A percentile compares a stretch with the other conserved stretches of the same genome.
phyloP scores from a whole-genome alignment of 2,888 invertebrate genomes.

The Nymphalis polychloros region DNA sequence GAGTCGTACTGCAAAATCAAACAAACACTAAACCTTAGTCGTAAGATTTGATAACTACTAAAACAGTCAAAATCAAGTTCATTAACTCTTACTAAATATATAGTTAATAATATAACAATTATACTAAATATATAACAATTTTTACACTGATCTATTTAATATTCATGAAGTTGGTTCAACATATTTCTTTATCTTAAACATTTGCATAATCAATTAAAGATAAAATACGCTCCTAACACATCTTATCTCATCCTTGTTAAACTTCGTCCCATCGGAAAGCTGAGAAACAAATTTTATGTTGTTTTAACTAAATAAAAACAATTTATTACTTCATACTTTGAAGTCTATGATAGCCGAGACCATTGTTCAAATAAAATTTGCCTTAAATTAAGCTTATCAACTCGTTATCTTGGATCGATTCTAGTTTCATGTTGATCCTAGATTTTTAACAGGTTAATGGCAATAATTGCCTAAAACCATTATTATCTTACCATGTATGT shows the following conservation, averaged over 20 bases:
- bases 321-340: slow-evolving; percentile 17
- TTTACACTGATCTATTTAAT: slow-evolving; percentile 7
- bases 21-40: too few relatives aligned
- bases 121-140: not conserved
- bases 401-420: not conserved
- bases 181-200: slow-evolving; percentile 12
- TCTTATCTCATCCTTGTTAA: slow-evolving; percentile 15
- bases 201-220: slow-evolving; percentile 16
- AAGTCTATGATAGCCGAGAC: not conserved
- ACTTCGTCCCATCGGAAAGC: slow-evolving; percentile 9
- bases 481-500: too few relatives aligned
- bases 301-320: slow-evolving; percentile 16
- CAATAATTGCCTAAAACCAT: too few relatives aligned
- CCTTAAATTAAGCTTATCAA: not conserved
- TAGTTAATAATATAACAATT: too few relatives aligned
- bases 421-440: not conserved
- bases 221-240: slow-evolving; percentile 16
- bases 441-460: too few relatives aligned
- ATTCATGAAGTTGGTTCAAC: slow-evolving; percentile 3
- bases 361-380: not conserved
- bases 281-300: slow-evolving; percentile 18
- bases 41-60: too few relatives aligned
- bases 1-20: too few relatives aligned
- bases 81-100: not conserved
- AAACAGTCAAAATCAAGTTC: not conserved